Evolutionary conservation across 2,888 invertebrate species (phyloP), one percentile per base, ranked within the genome.

Genomic region (Xylota segnis): DNA sequence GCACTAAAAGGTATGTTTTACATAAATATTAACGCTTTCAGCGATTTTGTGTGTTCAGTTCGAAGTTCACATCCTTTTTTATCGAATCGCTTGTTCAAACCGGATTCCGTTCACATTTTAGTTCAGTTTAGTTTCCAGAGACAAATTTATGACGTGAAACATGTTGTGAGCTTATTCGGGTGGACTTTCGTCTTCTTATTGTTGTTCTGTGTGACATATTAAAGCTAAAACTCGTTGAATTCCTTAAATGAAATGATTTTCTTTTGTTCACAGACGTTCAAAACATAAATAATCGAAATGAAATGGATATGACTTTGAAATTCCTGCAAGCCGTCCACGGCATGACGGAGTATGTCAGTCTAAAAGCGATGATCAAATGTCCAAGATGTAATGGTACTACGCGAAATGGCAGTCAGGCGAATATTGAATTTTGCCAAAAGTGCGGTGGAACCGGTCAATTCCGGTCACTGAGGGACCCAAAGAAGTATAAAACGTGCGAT

Each of bases 401-500:
- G 40, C 87, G 89, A 29, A 87, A 89, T 84, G 88, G 86, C 1
- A 88, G 88, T 45, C 89, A 89, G 0, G 87, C 88, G 5, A 88
- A 89, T 34, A 88, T 90, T 10, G 91, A 91, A 83, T 88, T 89
- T 3, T 92, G 92, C 45, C 88, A 90, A 0, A 90, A 90, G n/a
- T 92, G 92, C 76, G 90, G 90, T 32, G 92, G 92, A 9, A 90
- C 89, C 0, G 92, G 91, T 0, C 89, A 90, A 47, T 79, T 90
- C 4, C 88, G 89, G 88, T 89, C 23, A 23, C 16, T 90, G 89
- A 37, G 1, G 34, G 88, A 1, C 89, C 89, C 1, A 23, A 88
- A 88, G 0, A 77, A 88, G 5, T 77, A 89, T 0, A 87, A 87
- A 2, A 82, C 83, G 1, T 92, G 92, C 50, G 87, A 89, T 5